phyloP scores from a whole-genome alignment of 2,113 vertebrate species.

The Zootoca vivipara region DNA sequence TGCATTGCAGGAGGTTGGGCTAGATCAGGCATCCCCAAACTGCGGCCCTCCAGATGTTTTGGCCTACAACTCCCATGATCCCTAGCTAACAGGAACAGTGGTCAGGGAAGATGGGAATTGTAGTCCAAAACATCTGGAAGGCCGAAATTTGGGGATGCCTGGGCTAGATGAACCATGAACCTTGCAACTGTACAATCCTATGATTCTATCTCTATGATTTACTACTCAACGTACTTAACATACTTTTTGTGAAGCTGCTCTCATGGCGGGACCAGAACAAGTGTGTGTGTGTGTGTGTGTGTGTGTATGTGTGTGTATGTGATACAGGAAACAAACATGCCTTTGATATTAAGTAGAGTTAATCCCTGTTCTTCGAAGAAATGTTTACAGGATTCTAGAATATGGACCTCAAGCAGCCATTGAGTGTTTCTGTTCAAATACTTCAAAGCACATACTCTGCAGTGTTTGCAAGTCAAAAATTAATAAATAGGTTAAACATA shows the following conservation, averaged over 20 bases:
- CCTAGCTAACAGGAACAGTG: too few relatives aligned
- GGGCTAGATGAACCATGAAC: too few relatives aligned
- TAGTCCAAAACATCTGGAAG: too few relatives aligned
- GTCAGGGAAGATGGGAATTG: too few relatives aligned
- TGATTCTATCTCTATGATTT: background rate
- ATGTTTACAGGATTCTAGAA: constrained; percentile 47
- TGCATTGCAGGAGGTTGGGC: too few relatives aligned
- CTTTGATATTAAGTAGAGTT: constrained; percentile 28
- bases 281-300: too few relatives aligned
- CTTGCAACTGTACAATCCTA: too few relatives aligned
- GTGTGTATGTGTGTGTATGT: too few relatives aligned
- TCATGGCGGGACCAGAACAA: background rate
- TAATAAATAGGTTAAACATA: constrained; percentile 54
- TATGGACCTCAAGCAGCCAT: background rate
- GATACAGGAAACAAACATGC: background rate
- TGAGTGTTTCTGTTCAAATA: constrained; percentile 21
- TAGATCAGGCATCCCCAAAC: too few relatives aligned
- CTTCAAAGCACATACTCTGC: constrained; percentile 46
- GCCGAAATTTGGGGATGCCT: too few relatives aligned
- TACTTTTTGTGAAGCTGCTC: background rate
- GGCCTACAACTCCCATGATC: too few relatives aligned
- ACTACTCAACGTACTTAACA: background rate
- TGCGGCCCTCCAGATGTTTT: too few relatives aligned
- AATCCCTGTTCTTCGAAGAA: background rate
- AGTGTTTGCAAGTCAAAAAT: constrained; percentile 50